phyloP scores from a whole-genome alignment of 1,140 invertebrate genomes.

The Ceratitis capitata region DNA sequence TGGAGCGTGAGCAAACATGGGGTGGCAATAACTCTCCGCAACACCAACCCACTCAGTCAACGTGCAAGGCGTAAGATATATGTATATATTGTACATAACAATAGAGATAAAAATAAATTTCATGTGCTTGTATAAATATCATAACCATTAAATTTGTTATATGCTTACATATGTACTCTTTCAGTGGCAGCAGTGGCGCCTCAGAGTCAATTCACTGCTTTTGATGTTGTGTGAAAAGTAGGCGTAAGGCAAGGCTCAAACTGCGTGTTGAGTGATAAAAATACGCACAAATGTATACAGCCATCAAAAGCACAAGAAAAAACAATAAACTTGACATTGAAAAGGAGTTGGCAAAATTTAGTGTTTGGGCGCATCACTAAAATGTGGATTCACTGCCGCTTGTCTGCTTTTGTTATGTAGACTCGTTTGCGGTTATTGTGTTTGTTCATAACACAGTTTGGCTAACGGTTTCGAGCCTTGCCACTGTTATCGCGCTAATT shows the following conservation, averaged over 20 bases:
- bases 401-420: neutral
- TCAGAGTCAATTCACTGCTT: neutral
- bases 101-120: slow-evolving; percentile 19
- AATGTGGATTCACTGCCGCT: neutral
- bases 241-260: neutral
- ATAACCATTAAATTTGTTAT: neutral
- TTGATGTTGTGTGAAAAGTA: slow-evolving; percentile 27
- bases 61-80: neutral
- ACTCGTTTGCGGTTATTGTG: neutral
- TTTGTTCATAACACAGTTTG: neutral
- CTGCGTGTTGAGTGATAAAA: neutral
- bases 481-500: neutral
- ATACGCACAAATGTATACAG: neutral
- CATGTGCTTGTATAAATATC: neutral
- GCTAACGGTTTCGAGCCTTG: neutral
- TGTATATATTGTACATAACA: too few species aligned
- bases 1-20: neutral
- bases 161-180: neutral
- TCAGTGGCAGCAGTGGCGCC: neutral
- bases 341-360: neutral
- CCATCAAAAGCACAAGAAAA: neutral
- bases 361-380: neutral
- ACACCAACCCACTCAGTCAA: neutral
- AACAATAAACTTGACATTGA: slow-evolving; percentile 3
- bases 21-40: neutral